Evolutionary conservation across 2,113 vertebrate genomes (phyloP), one percentile per base, ranked within the genome.

Genomic region (Gambusia holbrooki): DNA sequence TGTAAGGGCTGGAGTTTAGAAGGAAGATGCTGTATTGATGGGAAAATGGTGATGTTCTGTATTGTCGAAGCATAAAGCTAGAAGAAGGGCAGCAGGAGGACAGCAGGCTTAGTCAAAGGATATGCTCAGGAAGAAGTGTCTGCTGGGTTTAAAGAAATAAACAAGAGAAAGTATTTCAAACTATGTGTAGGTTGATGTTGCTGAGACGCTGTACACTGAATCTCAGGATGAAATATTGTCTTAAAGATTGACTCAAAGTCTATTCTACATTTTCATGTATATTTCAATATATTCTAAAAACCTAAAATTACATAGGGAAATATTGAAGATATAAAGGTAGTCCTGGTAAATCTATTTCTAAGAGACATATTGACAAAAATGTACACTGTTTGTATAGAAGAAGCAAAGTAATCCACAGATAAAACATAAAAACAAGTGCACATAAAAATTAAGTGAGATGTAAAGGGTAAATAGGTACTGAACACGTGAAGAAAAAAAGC

Each of bases 11-110:
- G 76, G 40, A 76, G 76, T 66, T 73, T 79, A 76, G 76, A 45
- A 62, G 71, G 66, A 74, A 73, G 87, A 75, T 65, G 65, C 83
- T 80, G 79, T 13, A 64, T 58, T 84, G 82, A 89, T 91, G 84
- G 82, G 69, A 80, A 61, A 88, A 91, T 84, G 81, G 90, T 81
- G 87, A 88, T 82, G 80, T 84, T 76, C 80, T 84, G 69, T 76
- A 69, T 64, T 28, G 19, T 42, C 72, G 79, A 66, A 82, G 85
- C 74, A 30, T 74, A 37, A 67, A 84, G 80, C 69, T 69, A 77
- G 62, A 79, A 72, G 61, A 48, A 74, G 71, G 68, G 67, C 82
- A 74, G 80, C 11, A 71, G 61, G 71, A 37, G 29, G 79, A 77
- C 85, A 87, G 84, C 84, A 61, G 81, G 82, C 69, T 66, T 25